Evolutionary conservation across 2,113 vertebrate genomes (phyloP), one percentile per base, ranked within the genome.

Genomic region (Etia nguti): DNA sequence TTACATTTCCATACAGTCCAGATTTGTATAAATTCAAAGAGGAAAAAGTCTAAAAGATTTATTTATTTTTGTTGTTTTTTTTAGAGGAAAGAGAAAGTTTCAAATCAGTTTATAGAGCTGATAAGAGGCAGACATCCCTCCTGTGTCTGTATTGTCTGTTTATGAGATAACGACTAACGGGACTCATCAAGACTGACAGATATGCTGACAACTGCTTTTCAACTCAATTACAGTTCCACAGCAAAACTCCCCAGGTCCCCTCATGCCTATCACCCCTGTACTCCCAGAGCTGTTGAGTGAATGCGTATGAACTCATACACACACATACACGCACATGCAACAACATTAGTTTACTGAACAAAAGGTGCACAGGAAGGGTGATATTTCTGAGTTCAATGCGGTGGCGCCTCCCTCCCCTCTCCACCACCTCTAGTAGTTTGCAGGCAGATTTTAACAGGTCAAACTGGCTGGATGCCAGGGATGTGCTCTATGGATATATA

Each of bases 121-220:
- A 92, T 89, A 92, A 91, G 89, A 91, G 88, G 91, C 81, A 87
- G 60, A 89, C 89, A 79, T 73, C 84, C 85, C 79, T 73, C 55
- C 10, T 84, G 36, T 87, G 87, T 92, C 79, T 83, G 81, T 83
- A 81, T 80, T 87, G 86, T 93, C 82, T 95, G 93, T 94, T 96
- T 95, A 96, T 94, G 93, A 95, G 92, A 83, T 92, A 87, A 90
- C 68, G 92, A 92, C 90, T 88, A 90, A 94, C 85, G 92, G 91
- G 94, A 93, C 86, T 94, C 93, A 92, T 92, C 91, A 91, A 70
- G 46, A 79, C 92, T 90, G 93, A 94, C 93, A 93, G 94, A 92
- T 95, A 91, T 92, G 95, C 95, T 96, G 96, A 96, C 95, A 94
- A 87, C 91, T 86, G 68, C 86, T 68, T 91, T 94, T 94, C 92